These are phyloP conservation scores for Drosophila truncata DNA, from an alignment of 1,140 invertebrate genomes.

Conservation along the genomic window DNA sequence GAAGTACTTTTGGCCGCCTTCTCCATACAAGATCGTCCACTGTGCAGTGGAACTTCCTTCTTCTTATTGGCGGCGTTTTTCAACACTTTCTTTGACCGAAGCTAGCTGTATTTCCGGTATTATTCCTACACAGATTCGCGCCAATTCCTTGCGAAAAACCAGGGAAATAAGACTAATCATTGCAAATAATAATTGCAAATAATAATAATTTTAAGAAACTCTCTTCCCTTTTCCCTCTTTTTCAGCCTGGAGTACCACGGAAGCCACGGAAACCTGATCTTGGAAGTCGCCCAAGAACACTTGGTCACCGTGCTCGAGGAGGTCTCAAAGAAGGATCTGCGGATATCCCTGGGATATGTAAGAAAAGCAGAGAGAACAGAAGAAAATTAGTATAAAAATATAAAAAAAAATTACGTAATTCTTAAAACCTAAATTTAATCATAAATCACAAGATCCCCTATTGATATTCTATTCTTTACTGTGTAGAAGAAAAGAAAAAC, in stretches of 20 bases:
- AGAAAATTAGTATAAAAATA: background rate
- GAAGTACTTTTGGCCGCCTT: too few relatives aligned
- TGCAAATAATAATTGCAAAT: too few relatives aligned
- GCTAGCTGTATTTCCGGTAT: too few relatives aligned
- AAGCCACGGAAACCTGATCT: conserved; percentile 28
- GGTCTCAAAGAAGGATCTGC: conserved; percentile 73
- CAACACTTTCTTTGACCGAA: too few relatives aligned
- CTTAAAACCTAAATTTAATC: too few relatives aligned
- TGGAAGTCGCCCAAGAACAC: conserved; percentile 68
- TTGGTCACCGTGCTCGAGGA: conserved; percentile 69
- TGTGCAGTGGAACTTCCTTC: too few relatives aligned
- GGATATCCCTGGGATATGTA: conserved; percentile 69
- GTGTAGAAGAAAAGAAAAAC: too few relatives aligned
- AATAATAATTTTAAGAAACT: conserved; percentile 8
- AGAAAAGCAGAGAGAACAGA: conserved; percentile 10
- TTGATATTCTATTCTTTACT: background rate
- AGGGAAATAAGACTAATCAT: conserved; percentile 1
- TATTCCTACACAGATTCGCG: conserved; percentile 41
- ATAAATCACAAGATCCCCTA: too few relatives aligned
- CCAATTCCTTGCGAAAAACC: conserved; percentile 26
- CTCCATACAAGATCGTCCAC: too few relatives aligned
- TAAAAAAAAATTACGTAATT: conserved; percentile 7
- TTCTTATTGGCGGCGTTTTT: too few relatives aligned
- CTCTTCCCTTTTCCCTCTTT: background rate
- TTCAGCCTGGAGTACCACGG: conserved; percentile 11